Conservation (phyloP, 1,140 invertebrate genomes). For the Rhopalosiphum maidis region DNA sequence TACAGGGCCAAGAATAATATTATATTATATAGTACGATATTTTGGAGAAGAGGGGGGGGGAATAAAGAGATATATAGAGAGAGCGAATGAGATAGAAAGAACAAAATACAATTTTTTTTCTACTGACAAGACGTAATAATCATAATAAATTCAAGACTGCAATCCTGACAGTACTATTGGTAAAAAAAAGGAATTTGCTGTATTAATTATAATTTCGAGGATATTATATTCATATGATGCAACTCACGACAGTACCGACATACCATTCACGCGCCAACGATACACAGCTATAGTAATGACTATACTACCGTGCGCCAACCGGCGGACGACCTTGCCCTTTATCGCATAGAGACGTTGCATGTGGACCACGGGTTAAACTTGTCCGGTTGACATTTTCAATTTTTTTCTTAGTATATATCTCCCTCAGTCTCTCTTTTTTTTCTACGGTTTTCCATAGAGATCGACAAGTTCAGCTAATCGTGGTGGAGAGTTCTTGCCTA, state of each 20-base stretch:
- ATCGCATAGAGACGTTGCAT: background rate
- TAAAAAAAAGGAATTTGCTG: background rate
- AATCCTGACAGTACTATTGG: background rate
- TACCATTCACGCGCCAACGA: slow-evolving; percentile 23
- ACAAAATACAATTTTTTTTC: background rate
- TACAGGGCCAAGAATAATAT: slow-evolving; percentile 9
- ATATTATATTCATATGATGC: slow-evolving; percentile 19
- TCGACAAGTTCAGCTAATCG: background rate
- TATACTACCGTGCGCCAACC: background rate
- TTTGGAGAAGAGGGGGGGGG: background rate
- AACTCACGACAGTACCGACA: background rate
- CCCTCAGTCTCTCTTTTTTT: background rate
- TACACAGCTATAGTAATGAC: background rate
- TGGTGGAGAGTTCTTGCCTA: background rate
- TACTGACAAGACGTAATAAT: background rate
- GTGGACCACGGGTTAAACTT: background rate
- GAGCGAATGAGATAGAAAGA: background rate
- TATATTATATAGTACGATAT: background rate
- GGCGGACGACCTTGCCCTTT: slow-evolving; percentile 36
- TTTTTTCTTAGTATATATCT: background rate
- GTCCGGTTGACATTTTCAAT: slow-evolving; percentile 17
- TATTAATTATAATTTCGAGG: background rate
- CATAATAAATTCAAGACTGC: background rate
- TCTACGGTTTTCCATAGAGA: background rate
- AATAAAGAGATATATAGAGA: background rate